phyloP scores from a whole-genome alignment of 2,888 invertebrate genomes.

The Linnaemya vulpina region DNA sequence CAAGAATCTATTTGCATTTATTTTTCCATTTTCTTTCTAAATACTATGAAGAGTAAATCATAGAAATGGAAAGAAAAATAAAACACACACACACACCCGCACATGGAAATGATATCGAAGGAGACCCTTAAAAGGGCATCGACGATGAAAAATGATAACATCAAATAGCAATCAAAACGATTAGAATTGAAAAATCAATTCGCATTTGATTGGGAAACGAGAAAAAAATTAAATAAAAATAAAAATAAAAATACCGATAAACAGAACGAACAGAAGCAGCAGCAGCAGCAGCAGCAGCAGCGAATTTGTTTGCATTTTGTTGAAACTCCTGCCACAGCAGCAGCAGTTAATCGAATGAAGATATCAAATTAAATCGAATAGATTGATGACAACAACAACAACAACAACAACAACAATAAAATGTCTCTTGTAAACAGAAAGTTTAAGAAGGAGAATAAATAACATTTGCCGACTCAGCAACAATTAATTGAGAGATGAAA shows the following conservation, averaged over 20 bases:
- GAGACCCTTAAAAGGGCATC: conserved; percentile 57
- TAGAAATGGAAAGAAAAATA: not conserved
- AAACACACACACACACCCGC: conserved; percentile 8
- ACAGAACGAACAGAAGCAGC: conserved; percentile 4
- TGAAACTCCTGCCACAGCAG: not conserved
- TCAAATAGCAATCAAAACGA: conserved; percentile 69
- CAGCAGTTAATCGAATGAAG: conserved; percentile 30
- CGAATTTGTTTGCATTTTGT: conserved; percentile 36
- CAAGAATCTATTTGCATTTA: conserved; percentile 58
- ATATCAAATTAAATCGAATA: conserved; percentile 18
- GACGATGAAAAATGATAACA: conserved; percentile 70
- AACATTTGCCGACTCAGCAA: not conserved
- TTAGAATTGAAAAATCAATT: conserved; percentile 64
- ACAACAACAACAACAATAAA: not conserved
- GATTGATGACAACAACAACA: not conserved
- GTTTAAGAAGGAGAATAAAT: not conserved
- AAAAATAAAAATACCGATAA: not conserved
- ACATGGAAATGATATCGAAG: conserved; percentile 19
- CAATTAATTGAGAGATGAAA: not conserved
- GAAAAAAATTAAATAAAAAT: too few relatives aligned
- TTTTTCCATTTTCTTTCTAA: conserved; percentile 27
- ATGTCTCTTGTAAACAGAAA: not conserved
- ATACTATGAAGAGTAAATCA: not conserved
- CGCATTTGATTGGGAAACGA: conserved; percentile 43
- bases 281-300: not conserved